A percentile compares a stretch with the other conserved stretches of the same genome.
These are phyloP conservation scores for Noctua fimbriata DNA, from an alignment of 2,888 invertebrate genomes.

Conservation along the genomic window DNA sequence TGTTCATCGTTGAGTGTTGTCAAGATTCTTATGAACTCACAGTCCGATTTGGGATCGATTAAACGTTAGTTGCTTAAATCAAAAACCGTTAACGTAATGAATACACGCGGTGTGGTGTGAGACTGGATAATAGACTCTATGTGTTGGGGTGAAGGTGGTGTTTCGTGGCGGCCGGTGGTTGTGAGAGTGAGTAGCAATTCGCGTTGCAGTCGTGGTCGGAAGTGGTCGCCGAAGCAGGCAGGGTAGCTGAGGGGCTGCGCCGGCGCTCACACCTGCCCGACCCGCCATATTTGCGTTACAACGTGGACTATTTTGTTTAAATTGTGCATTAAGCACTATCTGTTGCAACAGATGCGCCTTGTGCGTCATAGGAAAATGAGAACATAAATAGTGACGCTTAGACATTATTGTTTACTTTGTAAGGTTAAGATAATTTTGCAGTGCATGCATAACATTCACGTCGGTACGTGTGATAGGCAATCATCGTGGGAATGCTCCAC, in stretches of 20 bases:
- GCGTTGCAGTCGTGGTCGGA: conserved; percentile 76
- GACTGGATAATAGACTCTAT: conserved; percentile 68
- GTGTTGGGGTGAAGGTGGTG: conserved; percentile 48
- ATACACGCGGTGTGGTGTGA: conserved; percentile 72
- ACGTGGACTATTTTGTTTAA: conserved; percentile 61
- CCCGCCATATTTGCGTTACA: conserved; percentile 75
- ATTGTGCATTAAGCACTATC: conserved; percentile 50
- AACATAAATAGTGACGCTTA: conserved; percentile 25
- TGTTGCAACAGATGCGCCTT: conserved; percentile 49
- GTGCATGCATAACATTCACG: conserved; percentile 28
- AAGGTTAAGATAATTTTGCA: conserved; percentile 44
- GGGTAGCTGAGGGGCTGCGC: conserved; percentile 75
- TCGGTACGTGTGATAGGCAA: conserved; percentile 38
- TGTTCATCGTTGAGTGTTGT: conserved; percentile 49
- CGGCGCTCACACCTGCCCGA: conserved; percentile 82
- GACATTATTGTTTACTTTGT: conserved; percentile 36
- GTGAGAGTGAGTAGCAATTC: conserved; percentile 71
- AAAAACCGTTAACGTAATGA: conserved; percentile 77
- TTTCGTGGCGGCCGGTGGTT: conserved; percentile 45
- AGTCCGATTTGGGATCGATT: conserved; percentile 65
- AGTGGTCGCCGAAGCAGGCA: conserved; percentile 68
- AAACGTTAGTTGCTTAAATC: conserved; percentile 74
- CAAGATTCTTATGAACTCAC: conserved; percentile 47
- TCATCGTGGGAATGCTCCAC: conserved; percentile 51
- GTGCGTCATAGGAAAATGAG: conserved; percentile 47